Evolutionary conservation across 1,140 invertebrate species (phyloP), one percentile per base, ranked within the genome.

Genomic region (Antheraea pernyi): DNA sequence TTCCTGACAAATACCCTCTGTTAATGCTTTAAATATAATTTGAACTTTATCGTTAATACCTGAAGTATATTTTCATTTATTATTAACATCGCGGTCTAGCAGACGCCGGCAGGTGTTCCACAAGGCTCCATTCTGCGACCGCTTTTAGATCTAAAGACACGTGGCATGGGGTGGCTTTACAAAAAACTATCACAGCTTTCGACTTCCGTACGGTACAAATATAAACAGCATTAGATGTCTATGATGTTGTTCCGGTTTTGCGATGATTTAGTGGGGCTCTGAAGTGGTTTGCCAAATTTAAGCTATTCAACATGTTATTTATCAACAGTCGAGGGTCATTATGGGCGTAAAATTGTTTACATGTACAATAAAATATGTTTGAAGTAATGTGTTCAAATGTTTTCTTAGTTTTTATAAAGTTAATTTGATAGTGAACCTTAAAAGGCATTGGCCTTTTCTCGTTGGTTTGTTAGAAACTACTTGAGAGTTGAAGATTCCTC

Each of bases 181-280:
- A 86, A 90, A 90, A 90, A 90, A 79, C 79, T 83, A 76, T 22
- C 79, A 82, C 88, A 88, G 86, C 88, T 90, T 90, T 88, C 84
- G 75, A 84, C 86, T 91, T 91, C 88, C 88, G 86, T 84, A 84
- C 78, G 77, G 85, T 78, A 82, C 85, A 83, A 89, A 89, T 80
- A 89, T 85, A 91, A 91, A 89, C 83, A 89, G 83, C 84, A 85
- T 89, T 86, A 88, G 80, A 85, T 82, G 73, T 84, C 80, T 83
- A 90, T 90, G 82, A 89, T 91, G 86, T 89, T 91, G 87, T 89
- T 91, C 88, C 87, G 86, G 86, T 83, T 81, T 73, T 81, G 83
- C 81, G 83, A 85, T 83, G 78, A 10, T 18, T n/a, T 68, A 22
- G 74, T 72, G 58, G 73, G 64, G 67, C 53, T 61, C 64, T 75